Conservation (phyloP, 2,113 vertebrate species). For the Calyptommatus sinebrachiatus region DNA sequence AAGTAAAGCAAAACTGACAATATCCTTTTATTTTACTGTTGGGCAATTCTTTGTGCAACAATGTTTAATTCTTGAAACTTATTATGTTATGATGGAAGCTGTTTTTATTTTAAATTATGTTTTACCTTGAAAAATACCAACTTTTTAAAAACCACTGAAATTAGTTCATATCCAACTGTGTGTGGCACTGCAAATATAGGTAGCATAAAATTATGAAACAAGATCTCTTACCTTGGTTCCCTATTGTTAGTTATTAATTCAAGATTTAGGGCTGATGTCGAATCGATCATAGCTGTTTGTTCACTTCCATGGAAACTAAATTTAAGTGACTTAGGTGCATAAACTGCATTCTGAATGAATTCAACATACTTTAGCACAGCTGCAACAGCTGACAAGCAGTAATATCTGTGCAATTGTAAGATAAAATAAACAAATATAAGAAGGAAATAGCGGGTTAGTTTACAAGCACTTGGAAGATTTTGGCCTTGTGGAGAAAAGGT, state of each 20-base stretch:
- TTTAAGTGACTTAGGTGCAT: constrained; percentile 92
- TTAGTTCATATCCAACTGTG: neutral
- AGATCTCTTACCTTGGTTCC: constrained; percentile 81
- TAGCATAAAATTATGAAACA: constrained; percentile 19
- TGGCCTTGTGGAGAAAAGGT: neutral
- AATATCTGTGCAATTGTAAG: constrained; percentile 77
- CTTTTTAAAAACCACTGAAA: neutral
- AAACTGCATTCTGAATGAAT: constrained; percentile 91
- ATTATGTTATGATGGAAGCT: too few species aligned
- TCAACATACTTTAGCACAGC: constrained; percentile 94
- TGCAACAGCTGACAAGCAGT: constrained; percentile 90
- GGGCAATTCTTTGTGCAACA: neutral
- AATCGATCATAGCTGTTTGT: constrained; percentile 94
- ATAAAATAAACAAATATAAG: constrained; percentile 12
- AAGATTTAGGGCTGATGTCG: constrained; percentile 88
- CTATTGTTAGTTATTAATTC: constrained; percentile 91
- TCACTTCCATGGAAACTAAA: constrained; percentile 92
- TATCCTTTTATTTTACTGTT: neutral
- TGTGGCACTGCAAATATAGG: neutral
- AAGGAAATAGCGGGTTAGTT: neutral
- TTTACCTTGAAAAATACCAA: neutral
- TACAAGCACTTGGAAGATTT: neutral
- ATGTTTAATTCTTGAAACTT: neutral
- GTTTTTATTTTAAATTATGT: neutral
- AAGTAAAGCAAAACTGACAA: neutral